Evolutionary conservation across 2,113 vertebrate species (phyloP), one percentile per base, ranked within the genome.

Genomic region (Callaeas wilsoni): DNA sequence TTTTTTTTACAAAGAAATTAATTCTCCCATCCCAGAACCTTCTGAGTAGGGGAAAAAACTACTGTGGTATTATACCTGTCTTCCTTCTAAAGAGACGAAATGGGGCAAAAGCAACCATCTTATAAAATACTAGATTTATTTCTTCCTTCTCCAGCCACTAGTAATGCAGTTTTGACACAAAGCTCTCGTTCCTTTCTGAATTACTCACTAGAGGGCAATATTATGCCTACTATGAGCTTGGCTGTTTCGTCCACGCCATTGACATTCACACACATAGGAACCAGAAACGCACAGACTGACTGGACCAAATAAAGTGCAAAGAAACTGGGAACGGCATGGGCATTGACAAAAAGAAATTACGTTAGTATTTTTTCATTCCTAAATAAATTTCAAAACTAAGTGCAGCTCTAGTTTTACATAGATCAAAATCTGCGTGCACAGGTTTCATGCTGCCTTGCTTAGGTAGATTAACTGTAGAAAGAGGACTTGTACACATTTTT

Each of bases 191-290:
- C 32, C 42, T 96, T 76, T 84, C 74, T 81, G 53, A 12, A 16
- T 90, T 56, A 19, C 22, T 87, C 98, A 90, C 96, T 94, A 97
- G 97, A 97, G 97, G 98, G 96, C 53, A 94, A 94, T 91, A 47
- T 97, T 96, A 93, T 96, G 92, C 96, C 90, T 96, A 4, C 73
- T 88, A 95, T 81, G 69, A 94, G n/a, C 53, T 74, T 29, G 3
- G 8, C 30, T 41, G 4, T 35, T 80, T 86, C 0, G 0, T 79
- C 76, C 11, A 13, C 29, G 52, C 35, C 35, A 19, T 16, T 87
- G 50, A 35, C 53, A 6, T 94, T 95, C 64, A 57, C 44, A 44
- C 33, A 50, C 6, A 10, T 4, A 46, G 19, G 55, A 80, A 88
- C 91, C 76, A 77, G 35, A 76, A 59, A 91, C 32, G 12, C 47